Evolutionary conservation across 2,888 invertebrate species (phyloP).

Genomic region (Hypsopygia costalis): DNA sequence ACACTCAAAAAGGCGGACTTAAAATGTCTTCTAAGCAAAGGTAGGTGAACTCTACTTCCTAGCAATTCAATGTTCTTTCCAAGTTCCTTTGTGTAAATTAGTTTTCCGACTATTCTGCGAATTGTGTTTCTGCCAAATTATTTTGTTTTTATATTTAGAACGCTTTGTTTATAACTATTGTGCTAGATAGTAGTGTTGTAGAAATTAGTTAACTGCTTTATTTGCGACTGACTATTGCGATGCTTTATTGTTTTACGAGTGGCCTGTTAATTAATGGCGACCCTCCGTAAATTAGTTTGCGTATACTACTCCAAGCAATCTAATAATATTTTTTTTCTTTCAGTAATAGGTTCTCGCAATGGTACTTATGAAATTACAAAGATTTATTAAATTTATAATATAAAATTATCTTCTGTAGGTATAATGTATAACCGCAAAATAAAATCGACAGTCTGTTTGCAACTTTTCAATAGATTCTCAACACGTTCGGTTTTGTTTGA

Average conservation of each 20-base stretch:
- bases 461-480: no score
- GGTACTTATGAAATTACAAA: no score
- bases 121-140: constrained; percentile 32
- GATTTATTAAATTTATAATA: no score
- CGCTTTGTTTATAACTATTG: constrained; percentile 26
- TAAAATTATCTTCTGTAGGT: no score
- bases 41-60: constrained; percentile 25
- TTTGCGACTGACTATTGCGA: constrained; percentile 10
- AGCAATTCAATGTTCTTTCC: no score
- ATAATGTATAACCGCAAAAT: no score
- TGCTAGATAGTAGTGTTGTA: constrained; percentile 7
- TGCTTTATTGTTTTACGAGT: constrained; percentile 12
- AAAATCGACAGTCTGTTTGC: no score
- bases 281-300: constrained; percentile 1
- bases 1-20: constrained; percentile 49
- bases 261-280: constrained; percentile 8
- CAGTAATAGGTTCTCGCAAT: not conserved
- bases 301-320: not conserved
- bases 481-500: no score
- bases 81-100: constrained; percentile 16
- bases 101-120: constrained; percentile 24
- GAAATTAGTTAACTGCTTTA: constrained; percentile 13
- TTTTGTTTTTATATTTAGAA: constrained; percentile 30
- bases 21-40: constrained; percentile 48
- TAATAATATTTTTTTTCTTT: not conserved